Evolutionary conservation across 2,888 invertebrate genomes (phyloP).

Genomic region (Agriopis marginaria): DNA sequence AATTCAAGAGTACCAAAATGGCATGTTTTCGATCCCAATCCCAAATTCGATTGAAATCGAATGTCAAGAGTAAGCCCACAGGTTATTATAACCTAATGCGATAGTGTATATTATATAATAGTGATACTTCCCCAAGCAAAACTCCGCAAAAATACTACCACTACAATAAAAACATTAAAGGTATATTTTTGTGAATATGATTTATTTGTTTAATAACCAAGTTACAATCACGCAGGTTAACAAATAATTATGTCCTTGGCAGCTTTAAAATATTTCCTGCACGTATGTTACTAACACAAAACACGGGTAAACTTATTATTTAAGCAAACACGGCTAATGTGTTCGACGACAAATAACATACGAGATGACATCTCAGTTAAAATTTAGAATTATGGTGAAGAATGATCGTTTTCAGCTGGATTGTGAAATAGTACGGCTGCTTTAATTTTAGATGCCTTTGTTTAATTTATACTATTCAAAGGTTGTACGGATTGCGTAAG

Average conservation of each 20-base stretch:
- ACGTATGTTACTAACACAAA: slow-evolving; percentile 19
- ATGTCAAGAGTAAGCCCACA: too few species aligned
- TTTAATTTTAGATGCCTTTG: neutral
- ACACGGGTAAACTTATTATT: slow-evolving; percentile 13
- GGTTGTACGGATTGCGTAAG: neutral
- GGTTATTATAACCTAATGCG: too few species aligned
- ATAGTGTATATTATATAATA: too few species aligned
- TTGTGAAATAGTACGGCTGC: neutral
- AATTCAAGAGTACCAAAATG: too few species aligned
- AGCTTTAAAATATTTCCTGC: slow-evolving; percentile 21
- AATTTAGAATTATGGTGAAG: slow-evolving; percentile 13
- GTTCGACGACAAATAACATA: slow-evolving; percentile 20
- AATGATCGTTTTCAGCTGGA: slow-evolving; percentile 8
- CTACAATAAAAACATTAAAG: too few species aligned
- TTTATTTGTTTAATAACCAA: neutral
- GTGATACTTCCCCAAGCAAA: too few species aligned
- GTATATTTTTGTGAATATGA: too few species aligned
- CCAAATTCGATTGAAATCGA: too few species aligned
- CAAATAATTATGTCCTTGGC: slow-evolving; percentile 12
- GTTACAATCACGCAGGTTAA: slow-evolving; percentile 1
- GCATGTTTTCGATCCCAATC: too few species aligned
- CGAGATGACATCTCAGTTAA: slow-evolving; percentile 15
- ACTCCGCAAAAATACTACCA: too few species aligned
- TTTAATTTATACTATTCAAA: neutral
- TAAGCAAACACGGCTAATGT: slow-evolving; percentile 25